Evolutionary conservation across 2,888 invertebrate genomes (phyloP), one percentile per base, ranked within the genome.

Genomic region (Heteromyza rotundicornis): DNA sequence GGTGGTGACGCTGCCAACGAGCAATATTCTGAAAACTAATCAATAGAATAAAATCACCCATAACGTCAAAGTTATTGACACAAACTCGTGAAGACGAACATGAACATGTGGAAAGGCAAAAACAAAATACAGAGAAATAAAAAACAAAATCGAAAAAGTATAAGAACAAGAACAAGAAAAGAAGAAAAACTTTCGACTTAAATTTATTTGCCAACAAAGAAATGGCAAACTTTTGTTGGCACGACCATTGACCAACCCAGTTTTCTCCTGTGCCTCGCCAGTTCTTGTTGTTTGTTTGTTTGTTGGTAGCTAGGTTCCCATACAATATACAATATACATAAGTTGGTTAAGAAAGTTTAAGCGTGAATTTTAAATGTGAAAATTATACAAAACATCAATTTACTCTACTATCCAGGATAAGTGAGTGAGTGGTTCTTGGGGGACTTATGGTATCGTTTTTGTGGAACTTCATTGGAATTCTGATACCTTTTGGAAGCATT

Each of bases 41-140:
- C 60, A 60, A 60, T 60, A 60, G 60, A 20, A 50, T 51, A 50
- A 60, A 60, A 60, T 60, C 60, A 56, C 14, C 55, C 55, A 60
- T 55, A 60, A 60, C 36, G 55, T 44, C 55, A 55, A 60, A 60
- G 50, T 55, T 60, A 60, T 55, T 55, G 56, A 53, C 53, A n/a
- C n/a, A 49, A 54, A 54, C 32, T 32, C 54, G 19, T 19, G 54
- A 53, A 14, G 16, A n/a, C 17, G 53, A 53, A 16, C 17, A n/a
- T n/a, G 40, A 40, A 40, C 40, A 40, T 40, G 40, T 40, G 40
- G 16, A 3, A 3, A 12, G 40, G 40, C 14, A 8, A 12, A 12
- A 12, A 12, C 12, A 12, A 12, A 5, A 32, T 32, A 12, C 7
- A 8, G n/a, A n/a, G n/a, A n/a, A n/a, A n/a, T n/a, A n/a, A n/a